Evolutionary conservation across 1,140 invertebrate genomes (phyloP).

Genomic region (Euwallacea similis): DNA sequence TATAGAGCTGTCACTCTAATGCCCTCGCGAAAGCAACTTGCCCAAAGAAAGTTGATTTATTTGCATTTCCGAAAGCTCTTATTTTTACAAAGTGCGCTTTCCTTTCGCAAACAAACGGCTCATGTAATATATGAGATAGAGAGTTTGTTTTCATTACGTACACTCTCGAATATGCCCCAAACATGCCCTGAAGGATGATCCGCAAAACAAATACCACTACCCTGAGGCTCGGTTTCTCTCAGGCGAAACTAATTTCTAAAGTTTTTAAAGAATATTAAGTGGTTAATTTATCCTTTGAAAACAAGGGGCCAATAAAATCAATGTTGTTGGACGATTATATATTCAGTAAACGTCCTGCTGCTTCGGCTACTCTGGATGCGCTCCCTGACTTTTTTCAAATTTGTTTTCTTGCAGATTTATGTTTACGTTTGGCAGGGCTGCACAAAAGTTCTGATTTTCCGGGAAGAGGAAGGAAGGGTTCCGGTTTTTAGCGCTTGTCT

Average conservation of each 20-base stretch:
- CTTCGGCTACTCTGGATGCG: constrained; percentile 1
- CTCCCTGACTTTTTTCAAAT: constrained; percentile 3
- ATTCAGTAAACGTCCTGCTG: constrained; percentile 18
- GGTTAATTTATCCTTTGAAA: constrained; percentile 35
- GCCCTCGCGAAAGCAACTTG: not conserved
- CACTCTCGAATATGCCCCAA: no score
- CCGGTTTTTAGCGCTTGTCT: no score
- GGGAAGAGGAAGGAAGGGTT: no score
- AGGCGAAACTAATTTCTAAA: constrained; percentile 26
- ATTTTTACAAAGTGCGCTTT: no score
- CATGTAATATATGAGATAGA: no score
- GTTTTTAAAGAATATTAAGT: constrained; percentile 39
- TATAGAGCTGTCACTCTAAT: not conserved
- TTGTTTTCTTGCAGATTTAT: constrained; percentile 26
- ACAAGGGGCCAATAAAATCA: constrained; percentile 37
- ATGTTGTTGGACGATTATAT: constrained; percentile 32
- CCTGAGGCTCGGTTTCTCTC: not conserved
- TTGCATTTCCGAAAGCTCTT: no score
- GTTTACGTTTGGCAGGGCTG: not conserved
- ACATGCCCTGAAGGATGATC: not conserved
- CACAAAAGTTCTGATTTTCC: no score
- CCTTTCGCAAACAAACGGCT: no score
- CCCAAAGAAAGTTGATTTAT: no score
- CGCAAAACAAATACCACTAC: not conserved
- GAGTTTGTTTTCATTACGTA: no score